Conservation (phyloP, 2,797 vertebrate species). For the Sebastes variabilis region DNA sequence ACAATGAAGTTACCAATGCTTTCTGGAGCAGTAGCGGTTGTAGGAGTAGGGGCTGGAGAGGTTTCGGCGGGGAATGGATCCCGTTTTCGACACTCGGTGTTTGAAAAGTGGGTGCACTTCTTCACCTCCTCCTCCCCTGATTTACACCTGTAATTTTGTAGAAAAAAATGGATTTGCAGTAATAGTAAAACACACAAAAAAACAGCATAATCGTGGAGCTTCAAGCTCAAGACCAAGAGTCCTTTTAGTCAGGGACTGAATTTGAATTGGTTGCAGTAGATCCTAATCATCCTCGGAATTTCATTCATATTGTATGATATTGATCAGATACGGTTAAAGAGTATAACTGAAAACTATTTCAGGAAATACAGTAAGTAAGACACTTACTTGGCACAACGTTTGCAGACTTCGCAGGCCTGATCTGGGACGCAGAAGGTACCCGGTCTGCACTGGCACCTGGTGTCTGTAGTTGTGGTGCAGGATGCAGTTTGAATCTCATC, state of each 20-base stretch:
- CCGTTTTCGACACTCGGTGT: conserved; percentile 77
- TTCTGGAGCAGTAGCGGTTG: background rate
- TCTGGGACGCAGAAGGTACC: conserved; percentile 83
- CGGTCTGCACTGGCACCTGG: conserved; percentile 77
- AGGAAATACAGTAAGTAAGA: background rate
- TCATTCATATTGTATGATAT: background rate
- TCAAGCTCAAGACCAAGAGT: background rate
- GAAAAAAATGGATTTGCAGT: background rate
- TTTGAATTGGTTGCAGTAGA: background rate
- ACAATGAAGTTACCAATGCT: conserved; percentile 33
- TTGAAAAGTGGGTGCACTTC: conserved; percentile 78
- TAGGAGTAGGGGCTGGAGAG: background rate
- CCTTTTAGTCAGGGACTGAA: background rate
- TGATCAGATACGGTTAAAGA: too few species aligned
- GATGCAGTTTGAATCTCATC: conserved; percentile 72
- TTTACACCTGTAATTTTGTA: conserved; percentile 76
- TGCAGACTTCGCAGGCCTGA: conserved; percentile 86
- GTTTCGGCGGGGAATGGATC: conserved; percentile 29
- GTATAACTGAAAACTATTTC: background rate
- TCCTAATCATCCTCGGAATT: background rate
- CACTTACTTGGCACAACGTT: conserved; percentile 81
- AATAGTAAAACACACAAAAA: background rate
- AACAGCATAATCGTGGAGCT: background rate
- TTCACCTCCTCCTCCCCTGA: conserved; percentile 74
- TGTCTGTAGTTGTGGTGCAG: conserved; percentile 78